These are phyloP conservation scores for Athalia cordata DNA, from an alignment of 2,888 invertebrate species.

Conservation along the genomic window DNA sequence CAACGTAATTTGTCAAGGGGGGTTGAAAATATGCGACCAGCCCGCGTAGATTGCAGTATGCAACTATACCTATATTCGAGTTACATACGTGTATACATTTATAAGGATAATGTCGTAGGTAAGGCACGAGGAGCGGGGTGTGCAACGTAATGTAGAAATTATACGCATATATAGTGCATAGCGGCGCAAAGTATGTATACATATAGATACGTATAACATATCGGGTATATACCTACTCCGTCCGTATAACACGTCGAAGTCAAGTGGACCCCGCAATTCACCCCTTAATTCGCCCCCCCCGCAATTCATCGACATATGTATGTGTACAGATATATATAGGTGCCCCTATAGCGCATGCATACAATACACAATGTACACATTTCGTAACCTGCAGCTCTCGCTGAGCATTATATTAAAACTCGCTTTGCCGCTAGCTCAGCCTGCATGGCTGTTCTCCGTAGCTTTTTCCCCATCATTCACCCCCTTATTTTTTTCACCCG, in stretches of 20 bases:
- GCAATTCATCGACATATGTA: slow-evolving; percentile 25
- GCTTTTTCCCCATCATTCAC: slow-evolving; percentile 44
- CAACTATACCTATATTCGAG: too few relatives aligned
- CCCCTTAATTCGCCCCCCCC: slow-evolving; percentile 41
- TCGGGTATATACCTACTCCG: slow-evolving; percentile 25
- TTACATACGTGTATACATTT: too few relatives aligned
- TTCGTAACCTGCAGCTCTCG: slow-evolving; percentile 49
- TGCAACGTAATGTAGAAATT: too few relatives aligned
- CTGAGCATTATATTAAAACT: slow-evolving; percentile 63
- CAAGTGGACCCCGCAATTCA: slow-evolving; percentile 43
- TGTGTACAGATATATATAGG: too few relatives aligned
- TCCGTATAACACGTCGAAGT: slow-evolving; percentile 15
- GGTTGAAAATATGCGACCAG: too few relatives aligned
- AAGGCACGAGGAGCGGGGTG: too few relatives aligned
- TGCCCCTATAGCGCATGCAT: neutral
- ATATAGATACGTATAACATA: slow-evolving; percentile 12
- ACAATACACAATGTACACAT: neutral
- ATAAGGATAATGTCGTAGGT: neutral
- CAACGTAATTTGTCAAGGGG: slow-evolving; percentile 4
- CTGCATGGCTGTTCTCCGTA: too few relatives aligned
- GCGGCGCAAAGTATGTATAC: slow-evolving; percentile 41
- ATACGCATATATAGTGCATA: neutral
- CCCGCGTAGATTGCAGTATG: too few relatives aligned
- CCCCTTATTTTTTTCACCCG: neutral
- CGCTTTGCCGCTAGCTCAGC: slow-evolving; percentile 54